These are phyloP conservation scores for Ceyx margarethae DNA, from an alignment of 2,113 vertebrate species.

Conservation along the genomic window DNA sequence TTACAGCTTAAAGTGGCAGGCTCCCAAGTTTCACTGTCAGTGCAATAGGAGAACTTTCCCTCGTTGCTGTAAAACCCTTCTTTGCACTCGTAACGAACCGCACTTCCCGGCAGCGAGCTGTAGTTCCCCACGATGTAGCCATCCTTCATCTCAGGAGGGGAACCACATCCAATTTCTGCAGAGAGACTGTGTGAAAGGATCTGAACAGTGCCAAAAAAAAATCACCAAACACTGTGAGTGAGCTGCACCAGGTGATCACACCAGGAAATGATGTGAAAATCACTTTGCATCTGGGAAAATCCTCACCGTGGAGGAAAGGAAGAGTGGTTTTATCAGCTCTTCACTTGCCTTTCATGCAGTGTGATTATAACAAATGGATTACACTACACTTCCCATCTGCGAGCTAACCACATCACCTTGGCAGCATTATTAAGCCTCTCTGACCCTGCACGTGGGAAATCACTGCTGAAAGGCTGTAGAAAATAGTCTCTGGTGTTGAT, in stretches of 20 bases:
- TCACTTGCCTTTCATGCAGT: neutral
- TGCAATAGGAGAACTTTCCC: conserved; percentile 50
- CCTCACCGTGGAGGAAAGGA: neutral
- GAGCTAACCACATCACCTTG: neutral
- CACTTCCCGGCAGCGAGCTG: conserved; percentile 51
- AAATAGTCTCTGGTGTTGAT: neutral
- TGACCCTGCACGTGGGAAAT: neutral
- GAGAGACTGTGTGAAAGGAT: neutral
- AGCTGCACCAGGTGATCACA: neutral
- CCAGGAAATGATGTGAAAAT: neutral
- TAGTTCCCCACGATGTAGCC: conserved; percentile 71
- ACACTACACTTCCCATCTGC: neutral
- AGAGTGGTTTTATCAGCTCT: neutral
- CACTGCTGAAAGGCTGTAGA: neutral
- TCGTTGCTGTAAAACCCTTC: conserved; percentile 63
- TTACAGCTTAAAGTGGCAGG: conserved; percentile 37
- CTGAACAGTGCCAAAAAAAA: neutral
- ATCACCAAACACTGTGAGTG: neutral
- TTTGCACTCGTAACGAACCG: conserved; percentile 61
- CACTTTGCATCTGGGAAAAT: neutral
- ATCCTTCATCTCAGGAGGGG: conserved; percentile 63
- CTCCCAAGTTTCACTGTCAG: conserved; percentile 48
- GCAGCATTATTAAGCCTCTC: neutral
- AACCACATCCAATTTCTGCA: conserved; percentile 73
- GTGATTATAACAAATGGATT: neutral